Evolutionary conservation across 35 echinoderm and acorn worm species (phyloP).

Genomic region (Anneissia japonica): DNA sequence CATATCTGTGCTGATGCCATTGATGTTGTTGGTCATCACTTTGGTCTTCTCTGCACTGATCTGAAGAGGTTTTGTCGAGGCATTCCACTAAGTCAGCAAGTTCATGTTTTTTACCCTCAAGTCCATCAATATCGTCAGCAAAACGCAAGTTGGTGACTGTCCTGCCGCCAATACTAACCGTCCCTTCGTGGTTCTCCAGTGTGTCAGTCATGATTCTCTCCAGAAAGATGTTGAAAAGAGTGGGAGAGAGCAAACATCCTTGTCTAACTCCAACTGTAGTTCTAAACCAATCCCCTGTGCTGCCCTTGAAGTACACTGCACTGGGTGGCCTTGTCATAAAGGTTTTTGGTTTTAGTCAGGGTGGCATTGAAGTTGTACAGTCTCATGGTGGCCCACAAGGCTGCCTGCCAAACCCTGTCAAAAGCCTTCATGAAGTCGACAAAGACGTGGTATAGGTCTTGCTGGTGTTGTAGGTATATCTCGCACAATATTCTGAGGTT

Average conservation of each 20-base stretch:
- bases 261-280: conserved; percentile 29
- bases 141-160: conserved; percentile 42
- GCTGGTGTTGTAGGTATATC: conserved; percentile 24
- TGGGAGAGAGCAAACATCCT: conserved; percentile 50
- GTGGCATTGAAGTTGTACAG: not conserved
- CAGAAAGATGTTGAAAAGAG: conserved; percentile 58
- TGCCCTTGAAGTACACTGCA: not conserved
- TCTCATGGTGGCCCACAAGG: conserved; percentile 16
- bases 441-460: conserved; percentile 18
- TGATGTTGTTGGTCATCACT: no score
- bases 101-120: not conserved
- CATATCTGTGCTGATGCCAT: not conserved
- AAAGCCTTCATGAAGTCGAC: conserved; percentile 41
- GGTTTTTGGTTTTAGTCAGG: not conserved
- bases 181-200: conserved; percentile 32
- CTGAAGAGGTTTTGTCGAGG: no score
- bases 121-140: conserved; percentile 54
- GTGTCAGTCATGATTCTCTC: conserved; percentile 57
- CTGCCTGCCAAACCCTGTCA: conserved; percentile 31
- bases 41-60: no score
- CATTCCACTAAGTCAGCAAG: no score
- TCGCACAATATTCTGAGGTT: conserved; percentile 35
- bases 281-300: conserved; percentile 6
- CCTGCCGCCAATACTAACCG: conserved; percentile 46
- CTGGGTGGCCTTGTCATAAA: not conserved